Base-by-base conservation (phyloP, 2,888 invertebrate species). In the Troglohyphantes excavatus region DNA sequence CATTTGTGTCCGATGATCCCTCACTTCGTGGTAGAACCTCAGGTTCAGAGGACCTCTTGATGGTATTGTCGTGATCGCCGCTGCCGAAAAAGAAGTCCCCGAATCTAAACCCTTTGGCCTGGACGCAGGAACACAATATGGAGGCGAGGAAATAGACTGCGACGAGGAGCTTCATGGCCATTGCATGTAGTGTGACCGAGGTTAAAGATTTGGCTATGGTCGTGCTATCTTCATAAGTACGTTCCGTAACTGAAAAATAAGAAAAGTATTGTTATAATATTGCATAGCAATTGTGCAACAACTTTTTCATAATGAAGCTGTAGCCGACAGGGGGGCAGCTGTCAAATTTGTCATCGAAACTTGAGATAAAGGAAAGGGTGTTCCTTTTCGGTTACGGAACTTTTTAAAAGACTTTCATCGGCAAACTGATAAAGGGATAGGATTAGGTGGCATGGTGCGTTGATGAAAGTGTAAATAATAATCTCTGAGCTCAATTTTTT, bases 71-170 rank as follows among this genome's bases (percentile, higher is more conserved):
- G 3, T 61, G 11, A 27, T 9, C 19, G 61, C 33, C 26, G n/a
- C n/a, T n/a, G 26, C 63, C 78, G 9, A 26, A 26, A 43, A 78
- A 65, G 43, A 78, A 26, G n/a, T 63, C 43, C 17, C 65, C 78
- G n/a, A 78, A 43, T 39, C 23, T 27, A 13, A 63, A 65, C 33
- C 63, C 23, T 23, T 23, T 63, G 11, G 39, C 33, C 17, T 19
- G 7, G 61, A 59, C 61, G 26, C 29, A 23, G 7, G 39, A 39
- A n/a, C n/a, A 13, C 11, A 23, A 17, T 0, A 78, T 6, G 19
- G 13, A 39, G 23, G 43, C 39, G 0, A 78, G 39, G 39, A 26
- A 21, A 43, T 33, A 78, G 13, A 78, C 13, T 19, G 7, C n/a
- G 6, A 68, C 17, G 33, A 68, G 6, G 2, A 26, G 7, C 59